phyloP scores from a whole-genome alignment of 2,797 vertebrate genomes.

The Typhlichthys subterraneus region DNA sequence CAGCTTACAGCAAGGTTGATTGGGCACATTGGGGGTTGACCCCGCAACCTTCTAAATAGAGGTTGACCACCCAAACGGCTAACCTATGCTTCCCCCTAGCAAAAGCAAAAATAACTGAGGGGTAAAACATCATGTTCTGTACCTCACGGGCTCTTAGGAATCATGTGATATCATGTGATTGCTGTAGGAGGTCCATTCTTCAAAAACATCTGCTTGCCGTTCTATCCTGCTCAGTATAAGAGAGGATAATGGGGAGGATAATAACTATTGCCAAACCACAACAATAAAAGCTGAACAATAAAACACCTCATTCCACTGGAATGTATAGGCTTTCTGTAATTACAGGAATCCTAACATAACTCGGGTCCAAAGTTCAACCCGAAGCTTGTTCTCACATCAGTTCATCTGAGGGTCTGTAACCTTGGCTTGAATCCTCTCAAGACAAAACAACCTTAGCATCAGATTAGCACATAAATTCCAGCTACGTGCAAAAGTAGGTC shows the following conservation, averaged over 20 bases:
- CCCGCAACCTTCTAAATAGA: too few relatives aligned
- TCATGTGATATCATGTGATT: slow-evolving; percentile 4
- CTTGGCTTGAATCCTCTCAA: slow-evolving; percentile 37
- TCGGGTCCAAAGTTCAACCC: slow-evolving; percentile 10
- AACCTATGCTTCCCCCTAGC: too few relatives aligned
- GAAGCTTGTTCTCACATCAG: neutral
- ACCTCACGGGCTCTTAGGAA: too few relatives aligned
- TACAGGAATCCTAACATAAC: neutral
- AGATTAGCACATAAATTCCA: slow-evolving; percentile 41
- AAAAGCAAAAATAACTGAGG: too few relatives aligned
- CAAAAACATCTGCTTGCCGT: slow-evolving; percentile 53
- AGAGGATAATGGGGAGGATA: slow-evolving; percentile 1
- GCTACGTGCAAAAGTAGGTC: slow-evolving; percentile 20
- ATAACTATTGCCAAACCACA: slow-evolving; percentile 25
- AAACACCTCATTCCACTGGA: slow-evolving; percentile 34
- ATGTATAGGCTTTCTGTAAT: slow-evolving; percentile 45
- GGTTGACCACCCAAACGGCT: too few relatives aligned
- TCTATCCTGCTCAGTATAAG: slow-evolving; percentile 35
- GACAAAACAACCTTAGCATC: slow-evolving; percentile 33
- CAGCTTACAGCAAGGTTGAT: too few relatives aligned
- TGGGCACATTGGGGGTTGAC: too few relatives aligned
- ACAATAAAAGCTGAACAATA: slow-evolving; percentile 49
- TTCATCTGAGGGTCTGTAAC: slow-evolving; percentile 40
- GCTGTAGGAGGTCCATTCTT: slow-evolving; percentile 7
- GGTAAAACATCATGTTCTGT: too few relatives aligned